Evolutionary conservation across 2,888 invertebrate species (phyloP).

Genomic region (Cantharis flavilabris): DNA sequence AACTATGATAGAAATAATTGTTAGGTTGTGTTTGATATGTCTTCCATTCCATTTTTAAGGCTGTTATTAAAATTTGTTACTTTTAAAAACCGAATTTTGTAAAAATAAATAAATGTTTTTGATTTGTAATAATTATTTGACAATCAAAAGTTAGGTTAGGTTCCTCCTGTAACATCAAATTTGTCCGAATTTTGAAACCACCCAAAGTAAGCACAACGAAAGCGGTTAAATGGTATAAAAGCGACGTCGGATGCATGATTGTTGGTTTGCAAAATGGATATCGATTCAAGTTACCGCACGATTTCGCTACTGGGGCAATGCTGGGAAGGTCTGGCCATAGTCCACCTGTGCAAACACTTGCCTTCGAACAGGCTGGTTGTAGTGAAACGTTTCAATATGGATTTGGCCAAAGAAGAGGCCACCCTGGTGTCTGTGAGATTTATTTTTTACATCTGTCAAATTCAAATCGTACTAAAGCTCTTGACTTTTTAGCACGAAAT

Average conservation of each 20-base stretch:
- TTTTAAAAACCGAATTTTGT: not conserved
- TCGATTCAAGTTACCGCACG: constrained; percentile 67
- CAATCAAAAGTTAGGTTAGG: not conserved
- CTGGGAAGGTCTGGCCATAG: constrained; percentile 70
- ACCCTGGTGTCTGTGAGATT: constrained; percentile 61
- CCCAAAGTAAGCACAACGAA: not conserved
- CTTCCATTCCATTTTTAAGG: not conserved
- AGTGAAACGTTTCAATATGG: constrained; percentile 76
- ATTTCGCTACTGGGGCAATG: constrained; percentile 71
- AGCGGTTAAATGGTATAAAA: not conserved
- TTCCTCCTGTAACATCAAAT: not conserved
- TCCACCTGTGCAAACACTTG: constrained; percentile 71
- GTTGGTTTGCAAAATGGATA: constrained; percentile 41
- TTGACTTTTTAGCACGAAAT: constrained; percentile 73
- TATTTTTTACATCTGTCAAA: constrained; percentile 5
- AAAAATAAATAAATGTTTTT: not conserved
- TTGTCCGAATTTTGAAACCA: not conserved
- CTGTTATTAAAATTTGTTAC: not conserved
- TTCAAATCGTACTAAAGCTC: constrained; percentile 7
- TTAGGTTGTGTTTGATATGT: not conserved
- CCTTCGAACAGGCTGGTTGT: constrained; percentile 71
- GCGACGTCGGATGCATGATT: not conserved
- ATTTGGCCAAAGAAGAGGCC: constrained; percentile 68
- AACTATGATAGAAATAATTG: constrained; percentile 18
- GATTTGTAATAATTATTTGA: not conserved